These are phyloP conservation scores for Okamejei kenojei DNA, from an alignment of 2,797 vertebrate species.

Conservation along the genomic window DNA sequence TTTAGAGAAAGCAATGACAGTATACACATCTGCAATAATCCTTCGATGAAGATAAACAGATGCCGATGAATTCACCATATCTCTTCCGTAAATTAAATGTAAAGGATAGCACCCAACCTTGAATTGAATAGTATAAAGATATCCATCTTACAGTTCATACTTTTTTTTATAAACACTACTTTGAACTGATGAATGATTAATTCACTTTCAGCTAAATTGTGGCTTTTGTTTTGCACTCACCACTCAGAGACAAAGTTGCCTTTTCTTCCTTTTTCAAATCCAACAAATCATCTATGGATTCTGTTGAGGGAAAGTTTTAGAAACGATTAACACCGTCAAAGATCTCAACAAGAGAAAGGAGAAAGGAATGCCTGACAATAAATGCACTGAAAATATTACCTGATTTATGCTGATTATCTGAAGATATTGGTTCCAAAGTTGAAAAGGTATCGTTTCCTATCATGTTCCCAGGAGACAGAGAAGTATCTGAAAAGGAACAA, in stretches of 20 bases:
- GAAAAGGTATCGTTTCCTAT: constrained; percentile 4
- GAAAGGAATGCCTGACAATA: background rate
- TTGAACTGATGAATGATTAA: constrained; percentile 23
- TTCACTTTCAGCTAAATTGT: background rate
- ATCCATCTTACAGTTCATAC: too few relatives aligned
- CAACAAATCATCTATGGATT: constrained; percentile 57
- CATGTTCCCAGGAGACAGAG: background rate
- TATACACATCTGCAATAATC: background rate
- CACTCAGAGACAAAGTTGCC: constrained; percentile 46
- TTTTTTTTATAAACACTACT: too few relatives aligned
- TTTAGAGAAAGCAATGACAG: background rate
- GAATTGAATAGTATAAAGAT: background rate
- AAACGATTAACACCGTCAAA: background rate
- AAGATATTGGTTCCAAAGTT: background rate
- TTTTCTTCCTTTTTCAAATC: constrained; percentile 55
- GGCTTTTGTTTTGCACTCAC: constrained; percentile 47
- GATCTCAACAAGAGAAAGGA: background rate
- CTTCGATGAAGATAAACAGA: background rate
- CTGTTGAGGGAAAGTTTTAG: constrained; percentile 42
- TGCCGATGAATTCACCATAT: background rate
- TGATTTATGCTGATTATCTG: constrained; percentile 6
- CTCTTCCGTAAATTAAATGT: background rate
- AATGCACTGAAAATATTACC: background rate
- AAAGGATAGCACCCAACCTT: background rate
- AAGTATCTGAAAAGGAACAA: background rate